Percentiles rank a stretch among this genome's conserved stretches.
Evolutionary conservation across 2,113 vertebrate species (phyloP).

Genomic region (Eretmochelys imbricata): DNA sequence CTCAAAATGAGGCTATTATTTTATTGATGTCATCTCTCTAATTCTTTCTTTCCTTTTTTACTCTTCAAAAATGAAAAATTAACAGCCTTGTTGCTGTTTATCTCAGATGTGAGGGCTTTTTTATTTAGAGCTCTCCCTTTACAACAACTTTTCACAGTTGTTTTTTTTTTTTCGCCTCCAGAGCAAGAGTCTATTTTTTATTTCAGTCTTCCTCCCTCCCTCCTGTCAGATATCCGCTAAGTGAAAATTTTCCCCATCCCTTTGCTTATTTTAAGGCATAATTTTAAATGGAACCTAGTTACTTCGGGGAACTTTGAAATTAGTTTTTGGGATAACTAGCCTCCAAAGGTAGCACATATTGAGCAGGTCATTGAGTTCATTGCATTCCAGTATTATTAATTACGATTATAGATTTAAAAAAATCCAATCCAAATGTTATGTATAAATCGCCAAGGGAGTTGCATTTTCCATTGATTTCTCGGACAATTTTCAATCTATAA

Average conservation of each 20-base stretch:
- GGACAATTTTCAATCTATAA: not conserved
- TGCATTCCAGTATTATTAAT: not conserved
- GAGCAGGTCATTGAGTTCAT: not conserved
- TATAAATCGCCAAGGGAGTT: not conserved
- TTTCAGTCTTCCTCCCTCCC: not conserved
- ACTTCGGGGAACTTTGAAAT: not conserved
- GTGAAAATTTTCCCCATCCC: not conserved
- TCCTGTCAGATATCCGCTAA: not conserved
- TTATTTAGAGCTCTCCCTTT: not conserved
- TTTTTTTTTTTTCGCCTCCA: not conserved
- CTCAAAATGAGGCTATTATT: not conserved
- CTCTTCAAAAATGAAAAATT: not conserved
- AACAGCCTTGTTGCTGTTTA: not conserved
- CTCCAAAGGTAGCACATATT: not conserved
- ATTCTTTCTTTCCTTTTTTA: not conserved
- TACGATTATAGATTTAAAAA: not conserved
- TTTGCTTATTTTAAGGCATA: not conserved
- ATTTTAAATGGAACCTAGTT: not conserved
- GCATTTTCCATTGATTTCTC: not conserved
- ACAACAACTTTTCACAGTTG: not conserved
- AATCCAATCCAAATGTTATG: not conserved
- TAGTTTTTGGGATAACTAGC: not conserved
- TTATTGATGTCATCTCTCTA: not conserved
- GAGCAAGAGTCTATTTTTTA: not conserved
- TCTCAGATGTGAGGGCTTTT: not conserved